These are phyloP conservation scores for Podarcis muralis DNA, from an alignment of 2,113 vertebrate genomes.

Conservation along the genomic window DNA sequence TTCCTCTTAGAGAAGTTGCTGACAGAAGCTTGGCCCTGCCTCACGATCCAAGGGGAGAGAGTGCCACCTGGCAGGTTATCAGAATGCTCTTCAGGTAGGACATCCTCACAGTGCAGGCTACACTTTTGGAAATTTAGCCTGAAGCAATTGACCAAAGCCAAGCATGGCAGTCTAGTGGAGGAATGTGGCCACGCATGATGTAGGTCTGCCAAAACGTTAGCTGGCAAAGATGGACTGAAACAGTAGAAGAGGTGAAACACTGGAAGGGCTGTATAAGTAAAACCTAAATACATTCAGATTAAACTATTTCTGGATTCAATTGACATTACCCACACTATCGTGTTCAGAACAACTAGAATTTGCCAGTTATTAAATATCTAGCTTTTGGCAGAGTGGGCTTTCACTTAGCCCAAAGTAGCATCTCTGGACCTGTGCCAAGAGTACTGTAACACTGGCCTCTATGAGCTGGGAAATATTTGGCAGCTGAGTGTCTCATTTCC, in stretches of 20 bases:
- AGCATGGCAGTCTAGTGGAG: neutral
- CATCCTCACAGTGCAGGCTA: neutral
- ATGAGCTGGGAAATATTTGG: conserved; percentile 33
- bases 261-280: conserved; percentile 24
- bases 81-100: neutral
- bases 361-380: conserved; percentile 35
- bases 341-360: conserved; percentile 18
- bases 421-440: conserved; percentile 29
- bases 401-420: conserved; percentile 24
- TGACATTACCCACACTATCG: conserved; percentile 15
- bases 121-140: conserved; percentile 8
- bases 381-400: conserved; percentile 17
- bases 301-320: conserved; percentile 15
- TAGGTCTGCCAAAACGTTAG: conserved; percentile 6
- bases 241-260: conserved; percentile 4
- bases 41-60: neutral
- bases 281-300: conserved; percentile 13
- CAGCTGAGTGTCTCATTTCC: conserved; percentile 12
- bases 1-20: neutral
- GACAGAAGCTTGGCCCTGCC: neutral
- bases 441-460: conserved; percentile 31
- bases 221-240: conserved; percentile 13
- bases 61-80: neutral
- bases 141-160: neutral
- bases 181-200: neutral